These are phyloP conservation scores for Onychostoma macrolepis DNA, from an alignment of 2,113 vertebrate genomes.

Conservation along the genomic window DNA sequence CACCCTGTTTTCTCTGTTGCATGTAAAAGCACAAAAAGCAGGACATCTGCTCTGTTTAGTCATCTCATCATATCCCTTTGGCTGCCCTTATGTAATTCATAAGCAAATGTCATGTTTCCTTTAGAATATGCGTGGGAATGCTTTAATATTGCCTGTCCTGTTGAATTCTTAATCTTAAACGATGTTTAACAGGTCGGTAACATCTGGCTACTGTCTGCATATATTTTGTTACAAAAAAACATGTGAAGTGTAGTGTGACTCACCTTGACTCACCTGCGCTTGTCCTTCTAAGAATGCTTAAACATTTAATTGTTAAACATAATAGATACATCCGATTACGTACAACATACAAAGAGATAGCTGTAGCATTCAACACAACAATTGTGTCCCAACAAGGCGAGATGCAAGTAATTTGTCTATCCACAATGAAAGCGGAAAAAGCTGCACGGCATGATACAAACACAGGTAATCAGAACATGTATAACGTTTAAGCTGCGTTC, in stretches of 20 bases:
- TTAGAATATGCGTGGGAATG: neutral
- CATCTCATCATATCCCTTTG: neutral
- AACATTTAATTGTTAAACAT: neutral
- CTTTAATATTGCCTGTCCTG: neutral
- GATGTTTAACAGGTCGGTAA: neutral
- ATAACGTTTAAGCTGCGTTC: neutral
- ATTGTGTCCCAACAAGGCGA: neutral
- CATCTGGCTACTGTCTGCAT: neutral
- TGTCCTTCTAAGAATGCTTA: neutral
- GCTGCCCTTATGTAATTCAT: constrained; percentile 8
- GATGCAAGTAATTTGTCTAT: neutral
- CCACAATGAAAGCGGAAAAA: neutral
- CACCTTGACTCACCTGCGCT: neutral
- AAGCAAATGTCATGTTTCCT: constrained; percentile 23
- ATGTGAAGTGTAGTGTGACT: neutral
- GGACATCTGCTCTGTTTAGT: constrained; percentile 3
- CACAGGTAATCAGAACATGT: neutral
- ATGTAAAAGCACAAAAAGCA: neutral
- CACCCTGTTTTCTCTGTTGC: neutral
- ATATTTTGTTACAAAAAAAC: neutral
- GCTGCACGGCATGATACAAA: neutral
- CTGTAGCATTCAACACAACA: neutral
- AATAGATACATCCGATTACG: neutral
- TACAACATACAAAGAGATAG: neutral
- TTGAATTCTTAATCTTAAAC: neutral